Conservation (phyloP, 2,113 vertebrate genomes). For the Fulmarus glacialis region DNA sequence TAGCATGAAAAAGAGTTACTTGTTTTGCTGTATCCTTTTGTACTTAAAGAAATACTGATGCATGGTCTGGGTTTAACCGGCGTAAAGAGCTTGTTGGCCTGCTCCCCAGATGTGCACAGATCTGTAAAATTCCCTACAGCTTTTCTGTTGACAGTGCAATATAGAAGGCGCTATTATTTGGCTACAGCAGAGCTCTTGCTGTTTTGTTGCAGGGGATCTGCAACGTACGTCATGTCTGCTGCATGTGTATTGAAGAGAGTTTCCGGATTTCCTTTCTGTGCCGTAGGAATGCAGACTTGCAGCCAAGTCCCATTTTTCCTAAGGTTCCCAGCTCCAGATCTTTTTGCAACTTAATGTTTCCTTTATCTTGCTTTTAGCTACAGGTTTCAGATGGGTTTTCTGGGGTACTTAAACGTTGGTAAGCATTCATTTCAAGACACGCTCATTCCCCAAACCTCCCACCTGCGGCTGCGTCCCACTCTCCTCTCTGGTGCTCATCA, state of each 20-base stretch:
- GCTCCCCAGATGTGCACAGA: background rate
- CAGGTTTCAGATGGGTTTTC: background rate
- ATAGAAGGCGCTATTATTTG: background rate
- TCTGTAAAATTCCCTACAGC: background rate
- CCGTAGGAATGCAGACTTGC: background rate
- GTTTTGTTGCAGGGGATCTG: background rate
- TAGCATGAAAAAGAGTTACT: background rate
- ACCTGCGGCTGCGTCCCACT: background rate
- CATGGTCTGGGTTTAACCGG: background rate
- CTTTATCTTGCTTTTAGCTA: background rate
- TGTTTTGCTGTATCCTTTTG: background rate
- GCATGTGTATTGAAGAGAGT: background rate
- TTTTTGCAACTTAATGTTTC: background rate
- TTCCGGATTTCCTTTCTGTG: background rate
- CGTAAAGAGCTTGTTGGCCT: background rate
- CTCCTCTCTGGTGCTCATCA: background rate
- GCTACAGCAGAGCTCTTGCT: background rate
- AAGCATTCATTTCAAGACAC: background rate
- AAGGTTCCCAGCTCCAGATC: background rate
- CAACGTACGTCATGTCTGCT: background rate
- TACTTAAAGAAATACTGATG: background rate
- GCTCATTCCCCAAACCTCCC: background rate
- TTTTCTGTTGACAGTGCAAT: background rate
- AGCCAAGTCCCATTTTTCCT: background rate
- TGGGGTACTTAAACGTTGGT: background rate